A percentile compares a stretch with the other conserved stretches of the same genome.
These are phyloP conservation scores for Eptatretus burgeri DNA, from an alignment of 2,113 vertebrate genomes.

Conservation along the genomic window DNA sequence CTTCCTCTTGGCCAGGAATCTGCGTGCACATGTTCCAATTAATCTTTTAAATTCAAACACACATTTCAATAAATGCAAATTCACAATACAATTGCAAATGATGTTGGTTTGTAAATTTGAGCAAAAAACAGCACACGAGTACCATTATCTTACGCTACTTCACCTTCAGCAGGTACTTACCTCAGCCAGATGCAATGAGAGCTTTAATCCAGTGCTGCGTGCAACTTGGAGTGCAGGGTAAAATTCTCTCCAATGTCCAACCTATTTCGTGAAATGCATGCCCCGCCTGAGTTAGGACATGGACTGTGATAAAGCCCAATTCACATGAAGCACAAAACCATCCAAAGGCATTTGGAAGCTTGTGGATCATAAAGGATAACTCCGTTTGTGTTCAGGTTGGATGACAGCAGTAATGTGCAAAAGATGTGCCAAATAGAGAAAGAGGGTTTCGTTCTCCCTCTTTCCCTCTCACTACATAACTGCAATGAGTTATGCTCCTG, in stretches of 20 bases:
- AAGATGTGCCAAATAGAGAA: neutral
- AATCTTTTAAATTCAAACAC: neutral
- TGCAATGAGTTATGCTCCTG: too few relatives aligned
- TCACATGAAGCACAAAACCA: too few relatives aligned
- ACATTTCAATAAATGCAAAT: neutral
- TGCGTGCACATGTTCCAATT: conserved; percentile 18
- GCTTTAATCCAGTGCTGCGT: conserved; percentile 44
- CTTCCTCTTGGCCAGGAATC: conserved; percentile 45
- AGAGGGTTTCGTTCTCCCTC: too few relatives aligned
- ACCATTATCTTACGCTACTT: too few relatives aligned
- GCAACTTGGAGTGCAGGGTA: conserved; percentile 45
- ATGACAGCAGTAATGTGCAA: too few relatives aligned
- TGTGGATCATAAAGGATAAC: neutral
- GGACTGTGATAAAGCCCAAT: too few relatives aligned
- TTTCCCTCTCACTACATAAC: too few relatives aligned
- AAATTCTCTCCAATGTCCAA: conserved; percentile 39
- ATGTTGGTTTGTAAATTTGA: neutral
- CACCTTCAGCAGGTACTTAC: conserved; percentile 17
- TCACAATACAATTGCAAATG: neutral
- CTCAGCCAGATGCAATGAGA: conserved; percentile 70
- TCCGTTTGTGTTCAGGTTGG: neutral
- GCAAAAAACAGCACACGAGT: too few relatives aligned
- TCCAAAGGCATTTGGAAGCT: too few relatives aligned
- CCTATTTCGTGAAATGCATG: conserved; percentile 21
- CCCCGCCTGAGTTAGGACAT: neutral